Base-by-base conservation (phyloP, 2,888 invertebrate genomes). In the Stratiomys singularior region DNA sequence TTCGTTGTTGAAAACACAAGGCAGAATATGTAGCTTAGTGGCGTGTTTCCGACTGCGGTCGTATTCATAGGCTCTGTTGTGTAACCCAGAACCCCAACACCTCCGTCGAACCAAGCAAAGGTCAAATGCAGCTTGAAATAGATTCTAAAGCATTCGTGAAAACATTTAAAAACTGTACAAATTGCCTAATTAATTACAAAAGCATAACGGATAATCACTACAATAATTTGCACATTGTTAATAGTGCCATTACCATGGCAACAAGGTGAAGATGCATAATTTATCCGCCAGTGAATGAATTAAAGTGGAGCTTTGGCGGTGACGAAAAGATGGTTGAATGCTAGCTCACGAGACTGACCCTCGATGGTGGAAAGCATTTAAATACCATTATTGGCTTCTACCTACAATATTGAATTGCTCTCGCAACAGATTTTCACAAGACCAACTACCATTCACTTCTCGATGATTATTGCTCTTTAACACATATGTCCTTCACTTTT, bases 301-400 rank as follows among this genome's bases (percentile, higher is more conserved):
- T 15, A n/a, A n/a, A 13, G 15, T 52, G 52, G 52, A 52, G 18
- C 15, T 13, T n/a, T 13, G 18, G 3, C 58, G 58, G 3, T 18
- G 52, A 52, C 15, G 52, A 52, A 52, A 52, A 60, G 15, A 5
- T 60, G 58, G 18, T n/a, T 60, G 2, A 7, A 60, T 25, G 13
- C 18, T 7, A 18, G 5, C 4, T 5, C 4, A 25, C 21, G 58
- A 7, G 52, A n/a, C 4, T 60, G 58, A 60, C 58, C 58, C 25
- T 60, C 21, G 18, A 3, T 13, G 4, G 58, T 23, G 13, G 25
- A 4, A 60, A 60, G 4, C 25, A 21, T 60, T 60, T 60, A 25
- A 60, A 60, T 60, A 60, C 23, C 52, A n/a, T 52, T 52, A 52
- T 52, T 52, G 52, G 52, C 52, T 52, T 52, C 15, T 52, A 52